These are phyloP conservation scores for Sinohyriopsis cumingii DNA, from an alignment of 2,888 invertebrate species.

Conservation along the genomic window DNA sequence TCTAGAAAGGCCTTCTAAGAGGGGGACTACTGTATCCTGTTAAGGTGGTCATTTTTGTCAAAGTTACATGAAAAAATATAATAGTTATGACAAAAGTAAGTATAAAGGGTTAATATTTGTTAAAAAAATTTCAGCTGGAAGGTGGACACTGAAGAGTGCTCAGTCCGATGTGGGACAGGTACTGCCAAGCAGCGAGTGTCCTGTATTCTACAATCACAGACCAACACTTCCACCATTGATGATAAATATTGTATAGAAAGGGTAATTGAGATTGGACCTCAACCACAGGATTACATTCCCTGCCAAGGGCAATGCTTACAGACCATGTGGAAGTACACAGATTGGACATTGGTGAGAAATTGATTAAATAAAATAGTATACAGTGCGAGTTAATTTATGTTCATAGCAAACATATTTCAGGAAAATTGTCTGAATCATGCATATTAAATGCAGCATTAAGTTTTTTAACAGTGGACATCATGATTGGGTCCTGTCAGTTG, in stretches of 20 bases:
- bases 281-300: constrained; percentile 74
- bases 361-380: neutral
- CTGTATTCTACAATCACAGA: constrained; percentile 75
- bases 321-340: constrained; percentile 81
- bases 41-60: no score
- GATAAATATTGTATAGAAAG: constrained; percentile 39
- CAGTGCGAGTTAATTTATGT: no score
- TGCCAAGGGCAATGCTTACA: constrained; percentile 80
- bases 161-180: constrained; percentile 82
- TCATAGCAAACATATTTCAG: no score
- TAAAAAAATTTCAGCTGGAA: constrained; percentile 75
- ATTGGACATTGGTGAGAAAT: constrained; percentile 80
- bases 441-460: no score
- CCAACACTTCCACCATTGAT: constrained; percentile 24
- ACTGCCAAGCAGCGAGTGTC: constrained; percentile 76
- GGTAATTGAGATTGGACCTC: constrained; percentile 72
- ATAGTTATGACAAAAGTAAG: no score
- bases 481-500: no score
- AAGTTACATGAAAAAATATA: no score
- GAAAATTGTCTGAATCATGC: no score
- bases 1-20: no score
- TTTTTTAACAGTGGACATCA: no score
- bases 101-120: neutral
- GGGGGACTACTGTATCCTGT: no score
- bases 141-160: constrained; percentile 78